Evolutionary conservation across 2,113 vertebrate genomes (phyloP).

Genomic region (Scartelaos histophorus): DNA sequence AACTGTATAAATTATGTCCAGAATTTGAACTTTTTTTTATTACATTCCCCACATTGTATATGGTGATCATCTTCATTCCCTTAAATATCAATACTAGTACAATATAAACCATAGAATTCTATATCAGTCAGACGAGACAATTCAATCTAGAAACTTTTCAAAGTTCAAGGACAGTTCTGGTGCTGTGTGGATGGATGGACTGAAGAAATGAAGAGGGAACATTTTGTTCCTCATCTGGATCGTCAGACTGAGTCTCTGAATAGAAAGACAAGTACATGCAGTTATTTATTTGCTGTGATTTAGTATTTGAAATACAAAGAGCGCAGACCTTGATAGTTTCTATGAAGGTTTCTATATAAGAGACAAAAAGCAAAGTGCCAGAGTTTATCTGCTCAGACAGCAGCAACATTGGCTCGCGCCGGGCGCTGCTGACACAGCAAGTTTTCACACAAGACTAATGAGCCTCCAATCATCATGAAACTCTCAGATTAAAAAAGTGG

Average conservation of each 20-base stretch:
- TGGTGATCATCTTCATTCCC: too few species aligned
- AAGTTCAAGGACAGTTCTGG: neutral
- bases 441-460: slow-evolving; percentile 74
- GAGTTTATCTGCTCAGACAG: slow-evolving; percentile 71
- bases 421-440: slow-evolving; percentile 63
- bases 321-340: neutral
- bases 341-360: slow-evolving; percentile 2
- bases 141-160: neutral
- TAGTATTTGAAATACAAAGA: neutral
- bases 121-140: too few species aligned
- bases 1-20: too few species aligned
- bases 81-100: too few species aligned
- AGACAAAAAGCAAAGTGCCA: slow-evolving; percentile 59
- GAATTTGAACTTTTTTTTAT: too few species aligned
- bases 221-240: neutral
- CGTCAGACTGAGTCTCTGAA: neutral
- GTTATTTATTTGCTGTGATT: neutral
- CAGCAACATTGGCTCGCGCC: slow-evolving; percentile 58
- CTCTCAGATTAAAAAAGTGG: slow-evolving; percentile 2
- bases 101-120: too few species aligned
- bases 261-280: neutral
- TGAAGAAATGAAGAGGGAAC: neutral
- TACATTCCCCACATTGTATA: too few species aligned
- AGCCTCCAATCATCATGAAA: slow-evolving; percentile 62
- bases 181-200: neutral